Conservation (phyloP, 2,797 vertebrate genomes). For the Echiichthys vipera region DNA sequence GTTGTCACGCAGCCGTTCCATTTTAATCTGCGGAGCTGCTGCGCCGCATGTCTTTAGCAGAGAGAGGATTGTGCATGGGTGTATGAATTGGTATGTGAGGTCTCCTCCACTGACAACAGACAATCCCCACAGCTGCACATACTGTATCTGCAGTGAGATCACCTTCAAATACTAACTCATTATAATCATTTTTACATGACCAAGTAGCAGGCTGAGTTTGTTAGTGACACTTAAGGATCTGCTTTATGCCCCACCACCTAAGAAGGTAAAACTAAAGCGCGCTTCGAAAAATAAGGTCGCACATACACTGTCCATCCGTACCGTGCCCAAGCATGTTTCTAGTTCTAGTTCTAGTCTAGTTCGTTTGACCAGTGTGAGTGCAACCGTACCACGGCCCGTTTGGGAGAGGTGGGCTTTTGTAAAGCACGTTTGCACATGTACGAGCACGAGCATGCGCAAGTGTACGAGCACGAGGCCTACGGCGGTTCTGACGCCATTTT, state of each 20-base stretch:
- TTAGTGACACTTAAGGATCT: not conserved
- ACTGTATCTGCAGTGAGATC: not conserved
- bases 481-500: no score
- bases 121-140: not conserved
- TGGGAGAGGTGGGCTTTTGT: no score
- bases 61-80: slow-evolving; percentile 21
- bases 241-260: no score
- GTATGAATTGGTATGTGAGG: not conserved
- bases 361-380: no score
- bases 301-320: no score
- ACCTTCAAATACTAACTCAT: not conserved
- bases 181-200: not conserved
- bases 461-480: no score
- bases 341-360: no score
- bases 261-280: not conserved
- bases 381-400: no score
- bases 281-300: no score
- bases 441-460: no score
- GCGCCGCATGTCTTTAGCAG: slow-evolving; percentile 36
- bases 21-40: not conserved
- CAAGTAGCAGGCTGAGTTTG: not conserved
- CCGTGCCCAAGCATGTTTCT: no score
- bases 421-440: no score
- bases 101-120: not conserved
- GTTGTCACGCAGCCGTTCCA: not conserved